Conservation (phyloP, 2,888 invertebrate species). For the Acanthoscelides obtectus region DNA sequence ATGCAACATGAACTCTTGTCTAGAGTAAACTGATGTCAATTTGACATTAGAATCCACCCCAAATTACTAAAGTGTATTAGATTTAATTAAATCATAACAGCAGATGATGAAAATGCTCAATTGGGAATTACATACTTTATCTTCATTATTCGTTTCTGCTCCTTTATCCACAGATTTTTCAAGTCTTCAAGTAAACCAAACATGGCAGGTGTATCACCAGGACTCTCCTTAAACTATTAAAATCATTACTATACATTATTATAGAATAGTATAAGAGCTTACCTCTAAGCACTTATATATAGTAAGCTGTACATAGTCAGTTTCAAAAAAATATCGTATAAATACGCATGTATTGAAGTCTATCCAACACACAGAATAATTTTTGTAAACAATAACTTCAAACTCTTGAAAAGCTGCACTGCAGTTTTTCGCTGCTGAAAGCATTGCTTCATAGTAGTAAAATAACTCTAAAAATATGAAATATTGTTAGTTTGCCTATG, state of each 20-base stretch:
- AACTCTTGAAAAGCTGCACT: conserved; percentile 56
- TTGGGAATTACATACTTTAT: conserved; percentile 28
- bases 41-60: no score
- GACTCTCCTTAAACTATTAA: conserved; percentile 13
- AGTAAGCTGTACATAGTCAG: conserved; percentile 35
- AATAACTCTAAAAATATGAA: conserved; percentile 49
- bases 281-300: conserved; percentile 35
- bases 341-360: conserved; percentile 64
- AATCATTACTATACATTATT: not conserved
- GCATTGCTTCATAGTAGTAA: conserved; percentile 59
- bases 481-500: not conserved
- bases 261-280: conserved; percentile 6
- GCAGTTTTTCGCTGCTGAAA: conserved; percentile 56
- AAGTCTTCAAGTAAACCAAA: conserved; percentile 25
- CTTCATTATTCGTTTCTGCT: conserved; percentile 22
- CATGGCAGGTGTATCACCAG: conserved; percentile 27
- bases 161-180: conserved; percentile 28
- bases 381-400: conserved; percentile 56
- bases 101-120: no score
- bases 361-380: conserved; percentile 63
- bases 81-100: no score
- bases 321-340: conserved; percentile 43
- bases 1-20: no score
- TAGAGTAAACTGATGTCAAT: no score
- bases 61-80: no score